Evolutionary conservation across 2,797 vertebrate species (phyloP).

Genomic region (Melanotaenia pygmaea): DNA sequence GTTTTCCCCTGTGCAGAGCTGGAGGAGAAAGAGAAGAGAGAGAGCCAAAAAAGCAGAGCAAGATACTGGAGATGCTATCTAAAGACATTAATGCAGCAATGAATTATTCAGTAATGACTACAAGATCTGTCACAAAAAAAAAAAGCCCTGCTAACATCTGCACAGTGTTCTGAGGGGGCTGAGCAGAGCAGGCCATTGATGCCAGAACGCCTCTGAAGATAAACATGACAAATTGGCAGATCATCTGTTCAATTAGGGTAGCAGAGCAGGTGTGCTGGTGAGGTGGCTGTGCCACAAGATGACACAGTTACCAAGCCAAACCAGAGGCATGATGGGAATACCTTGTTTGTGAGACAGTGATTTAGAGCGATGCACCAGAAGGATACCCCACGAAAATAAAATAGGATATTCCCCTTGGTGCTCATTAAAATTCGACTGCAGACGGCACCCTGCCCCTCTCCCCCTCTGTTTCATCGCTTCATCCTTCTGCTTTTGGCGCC

Average conservation of each 20-base stretch:
- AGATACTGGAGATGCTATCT: constrained; percentile 86
- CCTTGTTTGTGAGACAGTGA: constrained; percentile 87
- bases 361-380: constrained; percentile 79
- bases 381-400: constrained; percentile 71
- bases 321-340: constrained; percentile 85
- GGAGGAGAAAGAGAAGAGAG: constrained; percentile 65
- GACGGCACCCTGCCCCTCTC: constrained; percentile 67
- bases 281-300: constrained; percentile 74
- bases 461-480: constrained; percentile 63
- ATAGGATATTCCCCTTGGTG: constrained; percentile 85
- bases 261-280: constrained; percentile 83
- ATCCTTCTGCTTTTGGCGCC: constrained; percentile 80
- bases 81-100: constrained; percentile 91
- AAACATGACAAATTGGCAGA: constrained; percentile 92
- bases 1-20: constrained; percentile 89
- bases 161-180: constrained; percentile 81
- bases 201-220: constrained; percentile 84
- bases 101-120: constrained; percentile 98
- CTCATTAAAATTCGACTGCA: constrained; percentile 88
- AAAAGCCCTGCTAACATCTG: constrained; percentile 83
- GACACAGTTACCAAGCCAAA: constrained; percentile 82
- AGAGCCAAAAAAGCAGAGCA: constrained; percentile 59
- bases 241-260: constrained; percentile 87
- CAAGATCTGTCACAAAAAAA: constrained; percentile 87
- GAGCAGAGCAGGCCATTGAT: constrained; percentile 75